Evolutionary conservation across 2,888 invertebrate species (phyloP).

Genomic region (Danaus chrysippus): DNA sequence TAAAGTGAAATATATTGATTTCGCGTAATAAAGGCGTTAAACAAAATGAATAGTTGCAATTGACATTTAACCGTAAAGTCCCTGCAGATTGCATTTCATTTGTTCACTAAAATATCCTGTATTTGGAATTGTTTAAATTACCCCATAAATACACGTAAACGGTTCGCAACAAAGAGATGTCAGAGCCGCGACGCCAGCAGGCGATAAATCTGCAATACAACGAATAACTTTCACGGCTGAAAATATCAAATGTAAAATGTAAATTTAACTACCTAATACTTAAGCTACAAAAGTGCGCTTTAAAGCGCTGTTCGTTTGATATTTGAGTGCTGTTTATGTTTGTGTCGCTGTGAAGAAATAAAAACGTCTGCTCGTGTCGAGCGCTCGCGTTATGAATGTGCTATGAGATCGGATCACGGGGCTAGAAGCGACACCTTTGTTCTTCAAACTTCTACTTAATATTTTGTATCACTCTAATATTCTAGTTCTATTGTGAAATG

Average conservation of each 20-base stretch:
- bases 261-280: constrained; percentile 76
- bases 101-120: constrained; percentile 56
- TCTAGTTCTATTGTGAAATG: not conserved
- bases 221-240: constrained; percentile 60
- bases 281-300: constrained; percentile 62
- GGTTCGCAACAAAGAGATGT: constrained; percentile 63
- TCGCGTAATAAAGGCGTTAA: not conserved
- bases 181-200: constrained; percentile 47
- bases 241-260: constrained; percentile 76
- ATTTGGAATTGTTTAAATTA: constrained; percentile 63
- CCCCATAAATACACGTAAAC: constrained; percentile 70
- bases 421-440: constrained; percentile 11
- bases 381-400: constrained; percentile 66
- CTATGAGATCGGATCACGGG: constrained; percentile 51
- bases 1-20: not conserved
- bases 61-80: constrained; percentile 24
- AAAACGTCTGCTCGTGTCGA: constrained; percentile 67
- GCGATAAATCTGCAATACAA: constrained; percentile 58
- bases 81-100: constrained; percentile 43
- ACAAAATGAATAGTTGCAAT: constrained; percentile 20
- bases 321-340: constrained; percentile 73
- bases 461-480: constrained; percentile 14
- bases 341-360: constrained; percentile 66
- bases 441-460: not conserved
- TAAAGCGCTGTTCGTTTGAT: constrained; percentile 69